Conservation (phyloP, 1,140 invertebrate genomes). For the Aphis gossypii region DNA sequence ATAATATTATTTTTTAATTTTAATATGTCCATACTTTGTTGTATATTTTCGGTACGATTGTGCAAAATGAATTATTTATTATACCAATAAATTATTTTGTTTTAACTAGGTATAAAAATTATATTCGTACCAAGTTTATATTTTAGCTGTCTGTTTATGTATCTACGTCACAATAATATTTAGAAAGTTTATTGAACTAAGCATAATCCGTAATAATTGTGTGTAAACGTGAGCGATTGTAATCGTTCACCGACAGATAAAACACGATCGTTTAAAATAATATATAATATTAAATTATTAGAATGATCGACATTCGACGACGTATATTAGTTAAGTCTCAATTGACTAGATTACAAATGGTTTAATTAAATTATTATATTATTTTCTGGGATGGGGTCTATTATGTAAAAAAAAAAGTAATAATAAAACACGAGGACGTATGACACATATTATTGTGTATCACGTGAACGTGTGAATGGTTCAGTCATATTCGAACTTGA, state of each 20-base stretch:
- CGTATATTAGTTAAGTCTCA: background rate
- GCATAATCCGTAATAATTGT: background rate
- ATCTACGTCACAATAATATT: background rate
- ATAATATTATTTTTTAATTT: background rate
- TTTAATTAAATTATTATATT: background rate
- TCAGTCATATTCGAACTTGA: background rate
- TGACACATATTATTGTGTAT: slow-evolving; percentile 11
- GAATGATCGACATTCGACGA: background rate
- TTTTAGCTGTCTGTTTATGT: background rate
- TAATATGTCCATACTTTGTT: background rate
- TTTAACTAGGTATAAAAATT: background rate
- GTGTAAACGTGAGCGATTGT: background rate
- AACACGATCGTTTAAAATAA: background rate
- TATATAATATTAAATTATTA: background rate
- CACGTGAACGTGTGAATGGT: background rate
- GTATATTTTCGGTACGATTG: background rate
- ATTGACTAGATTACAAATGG: background rate
- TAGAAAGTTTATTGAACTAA: slow-evolving; percentile 10
- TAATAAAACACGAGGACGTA: slow-evolving; percentile 15
- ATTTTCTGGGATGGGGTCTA: background rate
- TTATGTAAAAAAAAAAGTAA: background rate
- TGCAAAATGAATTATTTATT: background rate
- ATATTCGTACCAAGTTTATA: background rate
- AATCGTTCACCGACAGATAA: background rate
- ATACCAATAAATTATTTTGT: background rate